Evolutionary conservation across 2,797 vertebrate species (phyloP), one percentile per base, ranked within the genome.

Genomic region (Mycteria americana): DNA sequence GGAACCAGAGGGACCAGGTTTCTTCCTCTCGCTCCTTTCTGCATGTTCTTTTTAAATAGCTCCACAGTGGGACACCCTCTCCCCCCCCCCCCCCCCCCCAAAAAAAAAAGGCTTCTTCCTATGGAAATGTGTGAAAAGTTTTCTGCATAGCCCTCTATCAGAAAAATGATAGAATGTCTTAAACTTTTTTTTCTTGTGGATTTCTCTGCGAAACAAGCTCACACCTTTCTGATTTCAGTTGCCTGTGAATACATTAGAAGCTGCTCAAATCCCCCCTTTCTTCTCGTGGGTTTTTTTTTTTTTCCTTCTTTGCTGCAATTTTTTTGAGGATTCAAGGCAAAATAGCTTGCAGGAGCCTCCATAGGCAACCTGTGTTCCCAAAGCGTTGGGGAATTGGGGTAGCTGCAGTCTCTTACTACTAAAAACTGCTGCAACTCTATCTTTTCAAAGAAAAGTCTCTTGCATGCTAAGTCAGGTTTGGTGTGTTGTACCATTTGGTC

Each of bases 401-500:
- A 63, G 28, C 67, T 89, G 33, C 46, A 63, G 10, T 45, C 18
- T 70, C 80, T 63, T n/a, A 3, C 18, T 68, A 2, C 41, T 83
- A 24, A 33, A 53, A 93, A 19, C 53, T 92, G 31, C 22, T 92
- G 81, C 51, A 83, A 41, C 33, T 45, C 33, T 48, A 13, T 77
- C 45, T 95, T 96, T 83, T 80, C 72, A 62, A 54, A 91, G 64
- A 86, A 82, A 82, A 88, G 79, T 74, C 35, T 93, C 57, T 59
- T 83, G 46, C 30, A 28, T 78, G 53, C 46, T 30, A 54, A 91
- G 60, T 88, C 90, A 93, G 77, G 88, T 96, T 95, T 91, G 76
- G 79, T 95, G 59, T 27, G 57, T 50, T 83, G 16, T 95, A 73
- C 57, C 74, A 57, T 97, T 97, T 92, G 63, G 65, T 91, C 56